A percentile compares a stretch with the other conserved stretches of the same genome.
Evolutionary conservation across 1,140 invertebrate species (phyloP).

Genomic region (Drosophila sp.): DNA sequence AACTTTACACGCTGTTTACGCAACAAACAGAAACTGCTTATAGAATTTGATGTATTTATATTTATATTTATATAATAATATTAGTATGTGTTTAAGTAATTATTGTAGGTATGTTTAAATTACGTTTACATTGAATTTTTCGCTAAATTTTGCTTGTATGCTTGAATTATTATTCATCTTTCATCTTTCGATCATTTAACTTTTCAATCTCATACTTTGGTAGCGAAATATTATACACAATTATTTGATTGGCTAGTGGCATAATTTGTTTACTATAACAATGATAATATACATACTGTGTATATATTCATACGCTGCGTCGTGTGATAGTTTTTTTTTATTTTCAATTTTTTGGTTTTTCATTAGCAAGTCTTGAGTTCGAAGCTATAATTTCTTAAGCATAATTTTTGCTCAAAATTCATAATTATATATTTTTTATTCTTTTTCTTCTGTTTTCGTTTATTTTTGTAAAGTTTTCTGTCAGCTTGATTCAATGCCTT

Average conservation of each 20-base stretch:
- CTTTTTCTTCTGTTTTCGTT: slow-evolving; percentile 9
- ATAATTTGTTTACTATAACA: slow-evolving; percentile 65
- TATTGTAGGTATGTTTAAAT: slow-evolving; percentile 52
- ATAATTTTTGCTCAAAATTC: slow-evolving; percentile 56
- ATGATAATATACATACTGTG: slow-evolving; percentile 71
- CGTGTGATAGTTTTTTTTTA: slow-evolving; percentile 12
- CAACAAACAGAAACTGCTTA: slow-evolving; percentile 65
- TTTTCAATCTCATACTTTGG: slow-evolving; percentile 25
- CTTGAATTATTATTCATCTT: slow-evolving; percentile 14
- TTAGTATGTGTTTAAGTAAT: slow-evolving; percentile 16
- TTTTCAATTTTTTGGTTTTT: slow-evolving; percentile 34
- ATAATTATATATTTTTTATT: slow-evolving; percentile 15
- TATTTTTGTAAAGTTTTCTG: slow-evolving; percentile 15
- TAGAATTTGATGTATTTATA: slow-evolving; percentile 37
- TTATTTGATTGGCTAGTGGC: slow-evolving; percentile 80
- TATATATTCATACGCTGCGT: slow-evolving; percentile 52
- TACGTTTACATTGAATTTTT: slow-evolving; percentile 58
- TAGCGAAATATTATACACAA: slow-evolving; percentile 79
- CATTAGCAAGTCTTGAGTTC: slow-evolving; percentile 77
- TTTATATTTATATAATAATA: slow-evolving; percentile 40
- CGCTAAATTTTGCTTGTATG: slow-evolving; percentile 52
- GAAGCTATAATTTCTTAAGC: slow-evolving; percentile 80
- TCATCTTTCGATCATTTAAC: not conserved
- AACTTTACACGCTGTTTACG: slow-evolving; percentile 68
- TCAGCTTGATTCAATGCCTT: slow-evolving; percentile 20